Evolutionary conservation across 2,888 invertebrate genomes (phyloP).

Genomic region (Lottia scabra): DNA sequence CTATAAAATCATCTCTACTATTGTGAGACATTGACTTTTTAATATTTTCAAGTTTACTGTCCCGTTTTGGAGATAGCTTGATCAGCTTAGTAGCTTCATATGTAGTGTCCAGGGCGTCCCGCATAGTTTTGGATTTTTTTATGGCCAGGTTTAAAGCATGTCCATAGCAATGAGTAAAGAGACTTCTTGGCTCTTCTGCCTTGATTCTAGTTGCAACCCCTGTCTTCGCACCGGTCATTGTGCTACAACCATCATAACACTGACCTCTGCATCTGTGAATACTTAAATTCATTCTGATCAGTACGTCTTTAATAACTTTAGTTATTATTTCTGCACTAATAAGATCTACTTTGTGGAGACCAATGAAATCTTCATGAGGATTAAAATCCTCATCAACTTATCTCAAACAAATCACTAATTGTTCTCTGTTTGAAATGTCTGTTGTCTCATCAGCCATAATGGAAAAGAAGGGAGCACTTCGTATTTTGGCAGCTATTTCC

Average conservation of each 20-base stretch:
- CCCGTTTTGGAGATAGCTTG: constrained; percentile 22
- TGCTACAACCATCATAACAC: neutral
- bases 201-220: neutral
- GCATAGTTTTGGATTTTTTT: neutral
- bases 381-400: neutral
- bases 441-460: neutral
- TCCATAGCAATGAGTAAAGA: constrained; percentile 17
- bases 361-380: neutral
- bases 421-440: neutral
- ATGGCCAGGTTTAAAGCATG: constrained; percentile 9
- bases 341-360: neutral
- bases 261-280: neutral
- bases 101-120: constrained; percentile 13
- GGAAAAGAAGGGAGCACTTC: neutral
- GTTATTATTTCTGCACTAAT: neutral
- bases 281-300: neutral
- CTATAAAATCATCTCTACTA: neutral
- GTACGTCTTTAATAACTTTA: neutral
- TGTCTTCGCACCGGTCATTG: neutral
- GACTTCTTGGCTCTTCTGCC: neutral
- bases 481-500: neutral
- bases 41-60: constrained; percentile 17
- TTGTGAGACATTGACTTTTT: constrained; percentile 17
- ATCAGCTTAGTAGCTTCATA: constrained; percentile 21
- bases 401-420: neutral